Base-by-base conservation (phyloP, 2,888 invertebrate genomes). In the Drosophila melanocephala region DNA sequence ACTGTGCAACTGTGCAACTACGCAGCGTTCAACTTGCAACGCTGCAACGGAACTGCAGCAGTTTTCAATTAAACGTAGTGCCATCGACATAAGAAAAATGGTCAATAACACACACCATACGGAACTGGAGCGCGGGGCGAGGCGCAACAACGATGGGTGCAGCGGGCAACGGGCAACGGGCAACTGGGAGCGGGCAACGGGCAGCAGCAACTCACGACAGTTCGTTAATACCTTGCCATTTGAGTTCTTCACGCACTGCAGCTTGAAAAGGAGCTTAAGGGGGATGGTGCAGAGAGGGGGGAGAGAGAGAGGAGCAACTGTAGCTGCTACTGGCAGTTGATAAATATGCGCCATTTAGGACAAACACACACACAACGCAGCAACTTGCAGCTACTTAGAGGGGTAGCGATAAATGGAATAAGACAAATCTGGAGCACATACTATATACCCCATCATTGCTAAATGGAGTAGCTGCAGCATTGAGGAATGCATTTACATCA, bases 401-500 rank as follows among this genome's bases (percentile, higher is more conserved):
- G 75, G 78, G 61, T 72, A 74, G 74, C 79, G 78, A 77, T 85
- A 72, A 74, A 62, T 65, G 70, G 57, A 71, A 47, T 63, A 67
- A 84, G 84, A 84, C 70, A 77, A 84, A 86, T 90, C 64, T 88
- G 89, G 89, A 88, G 81, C 87, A 88, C 80, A 73, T 52, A 77
- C 66, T 72, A 26, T 9, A 47, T 47, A 26, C 16, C 64, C n/a
- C 63, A 57, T 53, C 10, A 16, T 26, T 65, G 60, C 51, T 39
- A 69, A 42, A 33, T 70, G 71, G 39, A 52, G 72, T 37, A 44
- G 63, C 52, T 57, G 61, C 35, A 33, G 84, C 81, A 86, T 90
- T 93, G 92, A 92, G 91, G 91, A 90, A 93, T 93, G 91, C 87
- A 92, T 92, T 91, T 91, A 92, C 92, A 93, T 93, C 93, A 93